A percentile compares a stretch with the other conserved stretches of the same genome.
Conservation (phyloP, 2,888 invertebrate genomes). For the Lucinisca nassula region DNA sequence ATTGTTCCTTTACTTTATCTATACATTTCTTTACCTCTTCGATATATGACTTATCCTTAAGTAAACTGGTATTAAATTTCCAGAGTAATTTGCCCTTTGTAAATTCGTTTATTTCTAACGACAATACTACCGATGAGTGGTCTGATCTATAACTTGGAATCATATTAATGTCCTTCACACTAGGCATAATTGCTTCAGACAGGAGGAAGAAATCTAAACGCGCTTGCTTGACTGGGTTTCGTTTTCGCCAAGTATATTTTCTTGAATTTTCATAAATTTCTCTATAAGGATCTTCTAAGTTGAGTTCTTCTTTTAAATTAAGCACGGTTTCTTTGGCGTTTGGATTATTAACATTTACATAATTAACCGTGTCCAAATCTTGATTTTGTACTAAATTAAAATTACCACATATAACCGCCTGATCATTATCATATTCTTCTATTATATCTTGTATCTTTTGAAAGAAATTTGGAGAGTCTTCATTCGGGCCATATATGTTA, state of each 20-base stretch:
- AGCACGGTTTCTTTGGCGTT: constrained; percentile 7
- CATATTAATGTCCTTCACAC: background rate
- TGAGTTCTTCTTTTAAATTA: background rate
- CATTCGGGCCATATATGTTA: constrained; percentile 14
- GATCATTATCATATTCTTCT: constrained; percentile 25
- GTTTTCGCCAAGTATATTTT: constrained; percentile 26
- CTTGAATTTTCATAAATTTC: background rate
- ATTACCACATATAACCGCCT: constrained; percentile 15
- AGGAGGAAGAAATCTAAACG: constrained; percentile 21
- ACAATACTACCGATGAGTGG: background rate
- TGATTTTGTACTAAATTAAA: constrained; percentile 19
- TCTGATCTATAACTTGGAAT: too few relatives aligned
- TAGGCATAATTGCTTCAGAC: background rate
- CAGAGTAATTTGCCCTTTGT: background rate
- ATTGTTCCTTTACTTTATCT: background rate
- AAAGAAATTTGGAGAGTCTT: constrained; percentile 13
- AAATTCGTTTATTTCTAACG: background rate
- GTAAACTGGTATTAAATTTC: too few relatives aligned
- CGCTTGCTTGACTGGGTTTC: constrained; percentile 19
- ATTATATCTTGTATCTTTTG: background rate
- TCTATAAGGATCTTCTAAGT: constrained; percentile 10
- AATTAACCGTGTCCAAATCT: background rate
- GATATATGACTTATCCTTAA: background rate
- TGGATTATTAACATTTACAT: constrained; percentile 9
- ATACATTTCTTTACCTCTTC: background rate